Base-by-base conservation (phyloP, 1,140 invertebrate species). In the Paralvinella palmiformis region DNA sequence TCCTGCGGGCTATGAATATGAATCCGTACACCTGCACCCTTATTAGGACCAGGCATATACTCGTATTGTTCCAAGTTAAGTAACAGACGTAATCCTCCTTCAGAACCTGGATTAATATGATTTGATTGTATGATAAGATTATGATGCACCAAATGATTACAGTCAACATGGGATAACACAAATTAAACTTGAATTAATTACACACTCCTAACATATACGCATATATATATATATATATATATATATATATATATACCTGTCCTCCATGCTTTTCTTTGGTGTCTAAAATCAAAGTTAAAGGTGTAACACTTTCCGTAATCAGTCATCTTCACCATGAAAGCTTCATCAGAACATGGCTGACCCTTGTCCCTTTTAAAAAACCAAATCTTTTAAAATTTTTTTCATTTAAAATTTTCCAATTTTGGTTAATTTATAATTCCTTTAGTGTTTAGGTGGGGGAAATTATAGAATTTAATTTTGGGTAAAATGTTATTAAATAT, bases 1-100 rank as follows among this genome's bases (percentile, higher is more conserved):
- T 77, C 71, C 52, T 67, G 59, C 3, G 64, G 24, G 17, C 70
- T 66, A 44, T 72, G 70, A 6, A 74, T 61, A 2, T 73, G 50
- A 7, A 77, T 41, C 61, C 75, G 75, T 3, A 75, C 58, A 1
- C 75, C 75, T 0, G 72, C 71, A 17, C 72, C 70, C 31, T 65
- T 67, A 27, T 74, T 68, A 3, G 75, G 74, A 4, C 74, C 74
- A 0, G 71, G 71, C 73, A 77, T 77, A 64, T 73, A 74, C 41
- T 77, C 73, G 52, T 75, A 77, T 56, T 74, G 74, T 59, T 77
- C 75, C 4, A 72, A 68, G 53, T 77, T 75, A 27, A 77, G 24
- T 0, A 70, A 69, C 45, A 77, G 64, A 6, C 68, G 67, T 15
- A 77, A 64, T 10, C 75, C 75, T 31, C 70, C 57, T 20, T 75